Conservation (phyloP, 2,113 vertebrate genomes). For the Macquaria ambigua region DNA sequence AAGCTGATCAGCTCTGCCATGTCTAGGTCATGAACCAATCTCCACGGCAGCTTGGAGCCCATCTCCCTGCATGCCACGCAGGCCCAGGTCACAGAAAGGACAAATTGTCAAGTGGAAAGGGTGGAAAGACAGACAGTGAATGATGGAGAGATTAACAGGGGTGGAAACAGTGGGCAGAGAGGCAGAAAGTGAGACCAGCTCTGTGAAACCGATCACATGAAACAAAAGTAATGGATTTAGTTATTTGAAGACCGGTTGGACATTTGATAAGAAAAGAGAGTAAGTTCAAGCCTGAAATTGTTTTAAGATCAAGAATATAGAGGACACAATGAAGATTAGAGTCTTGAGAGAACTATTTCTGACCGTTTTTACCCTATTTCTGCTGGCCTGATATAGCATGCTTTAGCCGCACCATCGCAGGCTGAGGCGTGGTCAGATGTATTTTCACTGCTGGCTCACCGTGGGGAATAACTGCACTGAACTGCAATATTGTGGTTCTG, state of each 20-base stretch:
- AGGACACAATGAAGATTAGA: neutral
- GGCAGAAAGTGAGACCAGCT: conserved; percentile 27
- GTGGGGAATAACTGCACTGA: conserved; percentile 30
- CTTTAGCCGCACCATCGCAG: conserved; percentile 15
- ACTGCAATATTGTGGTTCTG: conserved; percentile 23
- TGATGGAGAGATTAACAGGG: conserved; percentile 46
- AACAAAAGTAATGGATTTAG: conserved; percentile 32
- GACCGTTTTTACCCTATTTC: neutral
- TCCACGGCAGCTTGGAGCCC: conserved; percentile 31
- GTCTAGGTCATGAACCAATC: conserved; percentile 64
- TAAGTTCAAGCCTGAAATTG: conserved; percentile 45
- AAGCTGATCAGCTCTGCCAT: conserved; percentile 53
- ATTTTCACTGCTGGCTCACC: conserved; percentile 30
- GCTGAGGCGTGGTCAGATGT: conserved; percentile 37
- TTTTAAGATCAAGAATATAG: conserved; percentile 35
- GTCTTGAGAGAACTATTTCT: conserved; percentile 4
- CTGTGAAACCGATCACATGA: conserved; percentile 39
- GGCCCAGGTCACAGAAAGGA: conserved; percentile 53
- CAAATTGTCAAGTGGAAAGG: conserved; percentile 41
- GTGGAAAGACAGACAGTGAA: conserved; percentile 39
- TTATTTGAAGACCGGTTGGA: conserved; percentile 26
- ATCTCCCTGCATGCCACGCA: conserved; percentile 15
- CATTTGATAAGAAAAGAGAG: conserved; percentile 27
- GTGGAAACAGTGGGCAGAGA: conserved; percentile 27
- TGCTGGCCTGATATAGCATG: neutral